Evolutionary conservation across 2,888 invertebrate genomes (phyloP).

Genomic region (Lacanobia oleracea): DNA sequence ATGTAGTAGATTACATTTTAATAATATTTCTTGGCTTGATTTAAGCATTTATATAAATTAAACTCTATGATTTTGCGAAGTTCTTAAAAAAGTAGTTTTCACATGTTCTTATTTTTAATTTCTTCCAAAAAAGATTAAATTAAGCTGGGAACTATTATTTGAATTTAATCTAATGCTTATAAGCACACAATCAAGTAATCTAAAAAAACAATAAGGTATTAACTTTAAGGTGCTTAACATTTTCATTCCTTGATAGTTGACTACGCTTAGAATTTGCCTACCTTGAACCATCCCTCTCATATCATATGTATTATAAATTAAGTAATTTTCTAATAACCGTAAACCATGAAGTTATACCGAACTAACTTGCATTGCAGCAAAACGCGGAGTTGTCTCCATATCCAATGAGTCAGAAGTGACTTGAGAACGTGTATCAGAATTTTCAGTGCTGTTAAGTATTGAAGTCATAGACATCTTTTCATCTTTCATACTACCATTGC

Average conservation of each 20-base stretch:
- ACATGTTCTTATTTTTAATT: too few relatives aligned
- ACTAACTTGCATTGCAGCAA: constrained; percentile 91
- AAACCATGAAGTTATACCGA: constrained; percentile 83
- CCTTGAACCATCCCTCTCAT: constrained; percentile 33
- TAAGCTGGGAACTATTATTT: too few relatives aligned
- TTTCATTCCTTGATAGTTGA: not conserved
- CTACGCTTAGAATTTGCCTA: constrained; percentile 22
- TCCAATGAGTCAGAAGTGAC: constrained; percentile 88
- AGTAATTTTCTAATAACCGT: constrained; percentile 20
- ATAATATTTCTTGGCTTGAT: too few relatives aligned
- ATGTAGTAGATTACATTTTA: too few relatives aligned
- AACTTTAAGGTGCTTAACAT: not conserved
- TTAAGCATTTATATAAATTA: too few relatives aligned
- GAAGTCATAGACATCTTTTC: constrained; percentile 87
- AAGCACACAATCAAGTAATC: too few relatives aligned
- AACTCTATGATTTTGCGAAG: too few relatives aligned
- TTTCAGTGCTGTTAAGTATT: constrained; percentile 83
- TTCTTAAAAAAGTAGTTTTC: too few relatives aligned
- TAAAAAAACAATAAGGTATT: not conserved
- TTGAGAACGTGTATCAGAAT: constrained; percentile 88
- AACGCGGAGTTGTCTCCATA: constrained; percentile 87
- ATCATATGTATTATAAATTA: not conserved
- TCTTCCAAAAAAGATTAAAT: too few relatives aligned
- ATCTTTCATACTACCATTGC: constrained; percentile 87
- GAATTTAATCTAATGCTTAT: too few relatives aligned